These are phyloP conservation scores for Yponomeuta evonymella DNA, from an alignment of 2,888 invertebrate genomes.

Conservation along the genomic window DNA sequence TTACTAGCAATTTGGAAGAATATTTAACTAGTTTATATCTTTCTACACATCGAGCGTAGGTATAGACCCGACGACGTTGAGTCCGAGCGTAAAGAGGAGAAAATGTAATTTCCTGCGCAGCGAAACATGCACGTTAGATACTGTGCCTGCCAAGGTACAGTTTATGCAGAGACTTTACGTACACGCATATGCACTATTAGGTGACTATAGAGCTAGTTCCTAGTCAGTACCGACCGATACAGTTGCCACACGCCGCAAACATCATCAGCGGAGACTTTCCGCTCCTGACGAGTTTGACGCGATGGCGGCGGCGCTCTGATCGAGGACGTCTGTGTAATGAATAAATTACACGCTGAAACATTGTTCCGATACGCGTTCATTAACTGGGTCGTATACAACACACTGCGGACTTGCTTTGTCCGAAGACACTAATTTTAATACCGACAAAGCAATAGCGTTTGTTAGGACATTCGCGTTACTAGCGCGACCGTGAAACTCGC, in stretches of 20 bases:
- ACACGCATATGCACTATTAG: neutral
- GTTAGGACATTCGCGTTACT: conserved; percentile 39
- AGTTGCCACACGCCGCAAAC: conserved; percentile 27
- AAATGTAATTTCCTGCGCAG: neutral
- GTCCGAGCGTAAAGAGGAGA: conserved; percentile 2
- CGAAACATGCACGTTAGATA: neutral
- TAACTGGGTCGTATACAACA: conserved; percentile 51
- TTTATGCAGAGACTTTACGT: neutral
- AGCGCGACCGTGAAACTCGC: conserved; percentile 46
- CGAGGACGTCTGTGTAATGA: conserved; percentile 73
- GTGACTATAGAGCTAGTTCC: neutral
- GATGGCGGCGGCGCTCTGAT: conserved; percentile 33
- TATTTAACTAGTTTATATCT: neutral
- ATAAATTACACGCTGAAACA: conserved; percentile 76
- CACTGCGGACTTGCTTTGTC: conserved; percentile 40
- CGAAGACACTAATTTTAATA: conserved; percentile 52
- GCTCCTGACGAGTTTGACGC: conserved; percentile 37
- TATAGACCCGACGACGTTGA: neutral
- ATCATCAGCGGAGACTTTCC: conserved; percentile 67
- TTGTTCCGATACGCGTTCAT: conserved; percentile 68
- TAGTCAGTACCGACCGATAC: neutral
- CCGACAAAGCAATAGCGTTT: conserved; percentile 43
- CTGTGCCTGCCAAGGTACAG: neutral
- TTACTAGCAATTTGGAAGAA: neutral
- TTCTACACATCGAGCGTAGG: neutral